A percentile compares a stretch with the other conserved stretches of the same genome.
These are phyloP conservation scores for Oreochromis mossambicus DNA, from an alignment of 2,797 vertebrate species.

Conservation along the genomic window DNA sequence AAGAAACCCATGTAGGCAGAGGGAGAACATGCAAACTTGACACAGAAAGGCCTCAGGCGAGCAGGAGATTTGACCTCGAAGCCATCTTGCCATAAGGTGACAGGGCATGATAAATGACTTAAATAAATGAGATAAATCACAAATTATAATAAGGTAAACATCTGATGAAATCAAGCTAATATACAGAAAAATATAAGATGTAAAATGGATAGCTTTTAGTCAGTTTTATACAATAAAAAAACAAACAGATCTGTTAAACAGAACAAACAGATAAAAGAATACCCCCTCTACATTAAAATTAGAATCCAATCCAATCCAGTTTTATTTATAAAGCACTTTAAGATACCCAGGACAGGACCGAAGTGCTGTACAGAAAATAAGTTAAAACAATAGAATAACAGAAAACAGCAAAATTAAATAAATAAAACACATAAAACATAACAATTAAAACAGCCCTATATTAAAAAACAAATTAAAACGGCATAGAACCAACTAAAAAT, in stretches of 20 bases:
- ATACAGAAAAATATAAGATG: neutral
- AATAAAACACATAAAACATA: neutral
- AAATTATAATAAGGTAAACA: neutral
- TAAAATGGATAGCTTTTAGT: neutral
- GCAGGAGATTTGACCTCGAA: neutral
- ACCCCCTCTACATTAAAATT: neutral
- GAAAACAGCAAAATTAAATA: neutral
- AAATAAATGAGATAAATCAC: neutral
- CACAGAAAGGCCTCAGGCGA: neutral
- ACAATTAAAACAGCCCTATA: neutral
- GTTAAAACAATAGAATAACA: neutral
- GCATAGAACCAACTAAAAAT: neutral
- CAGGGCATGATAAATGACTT: neutral
- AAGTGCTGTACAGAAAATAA: neutral
- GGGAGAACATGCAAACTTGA: neutral
- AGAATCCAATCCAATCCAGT: neutral
- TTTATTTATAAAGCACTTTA: neutral
- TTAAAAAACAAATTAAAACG: neutral
- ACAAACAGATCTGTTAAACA: neutral
- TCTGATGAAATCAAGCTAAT: neutral
- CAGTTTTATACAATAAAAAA: neutral
- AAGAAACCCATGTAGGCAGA: neutral
- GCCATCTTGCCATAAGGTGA: neutral
- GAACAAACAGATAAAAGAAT: neutral
- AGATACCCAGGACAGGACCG: neutral